Evolutionary conservation across 2,113 vertebrate species (phyloP).

Genomic region (Hystrix brachyura): DNA sequence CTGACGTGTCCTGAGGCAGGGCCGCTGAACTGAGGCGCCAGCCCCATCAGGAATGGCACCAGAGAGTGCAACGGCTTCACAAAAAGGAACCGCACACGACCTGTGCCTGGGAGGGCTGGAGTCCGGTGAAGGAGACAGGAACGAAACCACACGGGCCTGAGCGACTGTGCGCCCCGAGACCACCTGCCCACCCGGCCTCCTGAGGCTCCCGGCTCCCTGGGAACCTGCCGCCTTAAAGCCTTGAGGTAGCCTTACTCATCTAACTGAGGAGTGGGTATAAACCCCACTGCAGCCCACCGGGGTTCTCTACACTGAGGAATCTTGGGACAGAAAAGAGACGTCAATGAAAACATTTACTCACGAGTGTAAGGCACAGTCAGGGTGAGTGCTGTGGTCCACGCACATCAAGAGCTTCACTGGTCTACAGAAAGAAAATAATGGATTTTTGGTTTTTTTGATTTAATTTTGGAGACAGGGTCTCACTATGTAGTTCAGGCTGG

Average conservation of each 20-base stretch:
- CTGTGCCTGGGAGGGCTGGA: background rate
- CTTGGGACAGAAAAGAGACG: background rate
- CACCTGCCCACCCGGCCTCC: background rate
- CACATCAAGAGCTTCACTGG: conserved; percentile 87
- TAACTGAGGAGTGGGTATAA: fast-evolving
- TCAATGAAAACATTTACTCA: conserved; percentile 80
- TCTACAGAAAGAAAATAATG: conserved; percentile 76
- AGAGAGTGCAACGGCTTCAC: background rate
- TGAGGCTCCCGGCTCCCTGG: background rate
- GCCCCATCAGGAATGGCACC: background rate
- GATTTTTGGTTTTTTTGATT: background rate
- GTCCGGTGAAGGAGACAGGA: background rate
- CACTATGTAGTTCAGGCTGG: background rate
- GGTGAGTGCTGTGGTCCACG: conserved; percentile 84
- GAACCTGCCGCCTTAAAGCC: too few species aligned
- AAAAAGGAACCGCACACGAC: background rate
- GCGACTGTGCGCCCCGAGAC: background rate
- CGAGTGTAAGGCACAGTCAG: conserved; percentile 83
- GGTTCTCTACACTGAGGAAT: fast-evolving
- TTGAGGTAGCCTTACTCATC: background rate
- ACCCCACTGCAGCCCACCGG: too few species aligned
- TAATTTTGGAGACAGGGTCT: background rate
- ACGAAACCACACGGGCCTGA: background rate
- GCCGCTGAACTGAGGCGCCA: background rate
- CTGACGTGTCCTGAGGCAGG: background rate